Conservation (phyloP, 1,140 invertebrate genomes). For the Drosophila saltans region DNA sequence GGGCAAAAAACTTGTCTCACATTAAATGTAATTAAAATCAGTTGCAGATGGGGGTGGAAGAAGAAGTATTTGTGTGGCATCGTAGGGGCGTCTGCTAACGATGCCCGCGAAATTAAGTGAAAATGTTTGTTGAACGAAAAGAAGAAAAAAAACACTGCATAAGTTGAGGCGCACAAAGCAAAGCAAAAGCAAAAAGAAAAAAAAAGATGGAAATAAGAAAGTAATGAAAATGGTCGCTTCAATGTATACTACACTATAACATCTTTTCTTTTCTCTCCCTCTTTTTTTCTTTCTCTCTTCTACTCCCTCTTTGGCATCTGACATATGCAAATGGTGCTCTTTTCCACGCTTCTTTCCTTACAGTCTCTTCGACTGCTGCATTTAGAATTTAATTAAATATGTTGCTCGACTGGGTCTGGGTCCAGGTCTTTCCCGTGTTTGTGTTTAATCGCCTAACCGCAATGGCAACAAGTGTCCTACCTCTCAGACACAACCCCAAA, state of each 20-base stretch:
- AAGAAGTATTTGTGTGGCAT: not conserved
- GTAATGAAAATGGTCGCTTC: conserved; percentile 15
- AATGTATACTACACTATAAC: not conserved
- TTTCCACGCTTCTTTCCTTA: conserved; percentile 6
- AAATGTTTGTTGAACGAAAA: conserved; percentile 55
- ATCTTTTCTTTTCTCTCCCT: not conserved
- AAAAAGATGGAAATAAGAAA: conserved; percentile 14
- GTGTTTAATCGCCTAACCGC: conserved; percentile 54
- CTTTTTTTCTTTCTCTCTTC: not conserved
- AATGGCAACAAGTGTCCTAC: conserved; percentile 51
- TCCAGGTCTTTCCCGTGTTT: conserved; percentile 25
- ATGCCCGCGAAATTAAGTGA: conserved; percentile 58
- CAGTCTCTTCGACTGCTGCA: conserved; percentile 33
- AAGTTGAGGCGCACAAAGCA: conserved; percentile 39
- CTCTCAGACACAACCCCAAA: not conserved
- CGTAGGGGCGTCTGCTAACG: conserved; percentile 34
- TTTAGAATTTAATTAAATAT: conserved; percentile 68
- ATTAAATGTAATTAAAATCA: conserved; percentile 67
- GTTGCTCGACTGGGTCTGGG: conserved; percentile 30
- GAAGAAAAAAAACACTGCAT: conserved; percentile 42
- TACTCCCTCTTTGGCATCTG: not conserved
- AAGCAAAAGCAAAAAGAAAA: no score
- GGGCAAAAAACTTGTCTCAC: conserved; percentile 32
- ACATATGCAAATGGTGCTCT: conserved; percentile 10
- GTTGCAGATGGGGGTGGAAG: conserved; percentile 31